These are phyloP conservation scores for Brachyalestes nurse DNA, from an alignment of 2,797 vertebrate species.

Conservation along the genomic window DNA sequence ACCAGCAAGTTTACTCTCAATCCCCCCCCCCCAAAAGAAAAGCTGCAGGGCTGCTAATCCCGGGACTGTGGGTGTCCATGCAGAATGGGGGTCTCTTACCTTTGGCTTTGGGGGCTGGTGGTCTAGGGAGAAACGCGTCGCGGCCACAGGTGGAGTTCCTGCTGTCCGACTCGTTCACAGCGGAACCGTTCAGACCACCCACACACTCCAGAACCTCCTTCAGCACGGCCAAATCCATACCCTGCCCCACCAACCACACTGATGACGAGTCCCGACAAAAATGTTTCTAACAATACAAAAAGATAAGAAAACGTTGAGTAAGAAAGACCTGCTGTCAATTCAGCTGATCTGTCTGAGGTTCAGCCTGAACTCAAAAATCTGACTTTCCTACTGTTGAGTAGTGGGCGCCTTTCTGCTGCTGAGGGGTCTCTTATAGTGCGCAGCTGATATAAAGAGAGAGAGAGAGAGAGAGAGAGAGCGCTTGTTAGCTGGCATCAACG, in stretches of 20 bases:
- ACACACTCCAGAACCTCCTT: slow-evolving; percentile 69
- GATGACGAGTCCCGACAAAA: too few species aligned
- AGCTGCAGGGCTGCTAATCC: background rate
- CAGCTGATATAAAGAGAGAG: background rate
- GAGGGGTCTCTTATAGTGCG: background rate
- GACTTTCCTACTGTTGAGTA: background rate
- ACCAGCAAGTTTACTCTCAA: background rate
- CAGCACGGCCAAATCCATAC: slow-evolving; percentile 69
- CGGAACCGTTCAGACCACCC: slow-evolving; percentile 57
- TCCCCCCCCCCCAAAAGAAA: background rate
- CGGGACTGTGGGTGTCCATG: background rate
- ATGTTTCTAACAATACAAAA: background rate
- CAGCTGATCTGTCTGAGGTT: background rate
- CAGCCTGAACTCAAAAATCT: background rate
- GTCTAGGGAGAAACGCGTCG: slow-evolving; percentile 52
- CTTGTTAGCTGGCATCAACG: background rate
- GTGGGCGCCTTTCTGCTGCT: background rate
- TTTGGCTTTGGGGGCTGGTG: slow-evolving; percentile 58
- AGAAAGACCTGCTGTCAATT: slow-evolving; percentile 4
- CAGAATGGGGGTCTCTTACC: slow-evolving; percentile 65
- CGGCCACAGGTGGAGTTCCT: slow-evolving; percentile 71
- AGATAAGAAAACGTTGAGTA: background rate
- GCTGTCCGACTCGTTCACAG: slow-evolving; percentile 60
- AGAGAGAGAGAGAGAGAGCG: background rate
- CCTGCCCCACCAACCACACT: background rate